Evolutionary conservation across 2,888 invertebrate species (phyloP).

Genomic region (Conchocele bisecta): DNA sequence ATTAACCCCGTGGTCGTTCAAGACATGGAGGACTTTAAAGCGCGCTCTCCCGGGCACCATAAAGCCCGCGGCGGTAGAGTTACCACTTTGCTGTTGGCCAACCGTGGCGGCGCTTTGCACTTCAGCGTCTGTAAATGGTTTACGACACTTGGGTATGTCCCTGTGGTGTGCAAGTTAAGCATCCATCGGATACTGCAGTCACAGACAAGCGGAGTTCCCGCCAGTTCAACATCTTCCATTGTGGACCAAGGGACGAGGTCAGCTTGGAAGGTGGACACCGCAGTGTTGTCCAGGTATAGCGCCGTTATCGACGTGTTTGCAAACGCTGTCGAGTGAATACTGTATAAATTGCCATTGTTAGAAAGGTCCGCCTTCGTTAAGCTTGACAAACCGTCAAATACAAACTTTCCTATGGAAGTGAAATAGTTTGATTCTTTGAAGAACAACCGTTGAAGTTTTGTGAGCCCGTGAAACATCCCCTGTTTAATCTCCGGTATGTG

Average conservation of each 20-base stretch:
- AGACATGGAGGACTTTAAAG: no score
- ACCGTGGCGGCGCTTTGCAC: no score
- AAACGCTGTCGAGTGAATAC: slow-evolving; percentile 41
- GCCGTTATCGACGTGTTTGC: slow-evolving; percentile 1
- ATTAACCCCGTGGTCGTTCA: slow-evolving; percentile 38
- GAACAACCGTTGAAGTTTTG: slow-evolving; percentile 9
- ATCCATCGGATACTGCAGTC: slow-evolving; percentile 46
- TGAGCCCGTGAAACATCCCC: slow-evolving; percentile 40
- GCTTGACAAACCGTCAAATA: slow-evolving; percentile 29
- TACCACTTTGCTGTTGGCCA: no score
- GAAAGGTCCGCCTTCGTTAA: slow-evolving; percentile 14
- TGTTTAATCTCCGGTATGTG: not conserved
- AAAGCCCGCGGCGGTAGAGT: no score
- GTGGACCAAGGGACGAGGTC: slow-evolving; percentile 31
- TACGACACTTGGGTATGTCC: no score
- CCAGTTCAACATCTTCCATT: slow-evolving; percentile 8
- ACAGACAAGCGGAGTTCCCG: slow-evolving; percentile 31
- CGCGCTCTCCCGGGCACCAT: no score
- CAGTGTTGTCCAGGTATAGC: slow-evolving; percentile 14
- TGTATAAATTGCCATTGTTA: slow-evolving; percentile 3
- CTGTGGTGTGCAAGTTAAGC: no score
- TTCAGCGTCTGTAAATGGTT: no score
- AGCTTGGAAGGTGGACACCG: slow-evolving; percentile 23
- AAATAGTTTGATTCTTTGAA: slow-evolving; percentile 20
- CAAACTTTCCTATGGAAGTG: slow-evolving; percentile 26